A percentile compares a stretch with the other conserved stretches of the same genome.
Evolutionary conservation across 1,140 invertebrate species (phyloP).

Genomic region (Uloborus diversus): DNA sequence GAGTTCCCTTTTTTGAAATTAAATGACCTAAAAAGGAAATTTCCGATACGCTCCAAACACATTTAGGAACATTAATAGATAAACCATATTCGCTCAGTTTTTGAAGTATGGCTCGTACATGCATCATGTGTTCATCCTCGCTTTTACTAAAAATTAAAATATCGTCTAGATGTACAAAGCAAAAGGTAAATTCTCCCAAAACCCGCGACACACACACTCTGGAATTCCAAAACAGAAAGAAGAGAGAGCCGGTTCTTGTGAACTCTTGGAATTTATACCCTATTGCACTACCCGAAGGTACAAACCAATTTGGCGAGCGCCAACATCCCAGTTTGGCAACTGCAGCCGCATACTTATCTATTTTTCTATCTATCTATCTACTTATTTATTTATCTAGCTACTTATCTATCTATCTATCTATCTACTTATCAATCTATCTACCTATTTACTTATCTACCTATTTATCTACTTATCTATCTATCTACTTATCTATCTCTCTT

Average conservation of each 20-base stretch:
- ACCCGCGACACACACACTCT: background rate
- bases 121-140: conserved; percentile 1
- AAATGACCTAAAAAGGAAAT: conserved; percentile 8
- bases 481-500: too few relatives aligned
- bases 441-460: too few relatives aligned
- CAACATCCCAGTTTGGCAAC: too few relatives aligned
- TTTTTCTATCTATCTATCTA: too few relatives aligned
- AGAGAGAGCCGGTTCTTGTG: background rate
- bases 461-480: too few relatives aligned
- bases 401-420: too few relatives aligned
- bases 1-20: background rate
- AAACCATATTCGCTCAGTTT: conserved; percentile 1
- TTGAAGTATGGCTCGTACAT: background rate
- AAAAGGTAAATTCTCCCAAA: background rate
- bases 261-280: too few relatives aligned
- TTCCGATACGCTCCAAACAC: conserved; percentile 1
- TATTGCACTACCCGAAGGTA: too few relatives aligned
- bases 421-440: too few relatives aligned
- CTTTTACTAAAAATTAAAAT: background rate
- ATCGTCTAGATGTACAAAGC: background rate
- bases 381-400: too few relatives aligned
- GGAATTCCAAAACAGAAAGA: background rate
- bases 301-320: too few relatives aligned
- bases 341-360: too few relatives aligned
- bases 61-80: background rate